A percentile compares a stretch with the other conserved stretches of the same genome.
phyloP scores from a whole-genome alignment of 2,113 vertebrate species.

The Myrmophylax atrothorax region DNA sequence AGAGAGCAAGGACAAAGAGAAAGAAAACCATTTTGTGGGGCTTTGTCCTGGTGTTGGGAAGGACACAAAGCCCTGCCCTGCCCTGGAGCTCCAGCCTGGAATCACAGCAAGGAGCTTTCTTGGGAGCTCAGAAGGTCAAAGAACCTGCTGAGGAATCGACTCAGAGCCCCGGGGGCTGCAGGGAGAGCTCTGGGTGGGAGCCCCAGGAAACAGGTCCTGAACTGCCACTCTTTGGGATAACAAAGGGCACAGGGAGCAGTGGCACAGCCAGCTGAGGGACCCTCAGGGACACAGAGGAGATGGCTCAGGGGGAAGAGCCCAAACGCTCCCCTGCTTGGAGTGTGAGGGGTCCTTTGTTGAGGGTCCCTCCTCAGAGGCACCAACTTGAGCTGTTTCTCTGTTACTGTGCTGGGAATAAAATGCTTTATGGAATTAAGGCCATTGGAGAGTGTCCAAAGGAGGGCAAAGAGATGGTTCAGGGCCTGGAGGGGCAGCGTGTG shows the following conservation, averaged over 20 bases:
- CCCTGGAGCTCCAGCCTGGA: not conserved
- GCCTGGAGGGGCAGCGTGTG: too few species aligned
- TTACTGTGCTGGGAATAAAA: not conserved
- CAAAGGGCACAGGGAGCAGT: not conserved
- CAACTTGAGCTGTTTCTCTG: not conserved
- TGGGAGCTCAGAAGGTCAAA: not conserved
- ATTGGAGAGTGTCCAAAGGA: not conserved
- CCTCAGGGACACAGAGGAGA: not conserved
- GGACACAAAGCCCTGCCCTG: not conserved
- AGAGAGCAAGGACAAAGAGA: not conserved
- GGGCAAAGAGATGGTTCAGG: not conserved
- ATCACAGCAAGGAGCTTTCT: not conserved
- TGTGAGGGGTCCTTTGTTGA: not conserved
- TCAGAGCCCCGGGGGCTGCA: not conserved
- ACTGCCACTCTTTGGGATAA: not conserved
- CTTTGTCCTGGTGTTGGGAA: not conserved
- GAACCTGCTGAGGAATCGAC: not conserved
- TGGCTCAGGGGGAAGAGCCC: not conserved
- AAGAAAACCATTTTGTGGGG: not conserved
- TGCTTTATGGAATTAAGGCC: not conserved
- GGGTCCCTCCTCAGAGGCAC: not conserved
- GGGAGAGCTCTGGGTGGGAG: not conserved
- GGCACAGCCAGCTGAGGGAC: not conserved
- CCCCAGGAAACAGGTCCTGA: not conserved
- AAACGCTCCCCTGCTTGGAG: not conserved